Evolutionary conservation across 2,113 vertebrate species (phyloP).

Genomic region (Indri indri): DNA sequence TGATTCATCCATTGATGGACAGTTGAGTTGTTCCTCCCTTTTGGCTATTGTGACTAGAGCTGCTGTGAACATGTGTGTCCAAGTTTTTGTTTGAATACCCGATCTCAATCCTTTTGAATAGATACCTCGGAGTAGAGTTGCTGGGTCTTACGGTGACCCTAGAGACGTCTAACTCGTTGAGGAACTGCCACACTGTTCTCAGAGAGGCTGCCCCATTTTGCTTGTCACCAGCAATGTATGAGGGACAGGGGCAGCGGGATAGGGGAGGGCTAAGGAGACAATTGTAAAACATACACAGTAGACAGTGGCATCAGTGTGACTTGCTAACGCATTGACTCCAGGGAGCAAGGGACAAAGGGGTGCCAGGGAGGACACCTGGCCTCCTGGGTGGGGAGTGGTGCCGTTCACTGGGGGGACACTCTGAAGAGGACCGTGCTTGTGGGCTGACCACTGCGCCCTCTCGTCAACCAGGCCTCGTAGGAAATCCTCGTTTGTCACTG

Average conservation of each 20-base stretch:
- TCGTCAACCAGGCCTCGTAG: background rate
- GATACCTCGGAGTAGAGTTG: background rate
- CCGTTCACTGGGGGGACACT: background rate
- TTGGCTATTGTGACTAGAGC: background rate
- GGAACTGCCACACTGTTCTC: background rate
- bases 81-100: background rate
- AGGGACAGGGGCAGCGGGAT: too few relatives aligned
- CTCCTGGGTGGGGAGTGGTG: fast-evolving
- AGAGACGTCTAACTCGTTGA: too few relatives aligned
- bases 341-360: background rate
- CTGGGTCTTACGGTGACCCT: background rate
- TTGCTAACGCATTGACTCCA: background rate
- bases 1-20: background rate
- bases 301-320: too few relatives aligned
- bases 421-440: too few relatives aligned
- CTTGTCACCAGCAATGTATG: background rate
- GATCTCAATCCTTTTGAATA: background rate
- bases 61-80: background rate
- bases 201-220: background rate
- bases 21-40: background rate
- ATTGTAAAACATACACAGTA: background rate
- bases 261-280: background rate
- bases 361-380: background rate
- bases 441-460: too few relatives aligned
- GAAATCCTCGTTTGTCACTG: background rate